Evolutionary conservation across 2,797 vertebrate genomes (phyloP).

Genomic region (Myiotriccus ornatus): DNA sequence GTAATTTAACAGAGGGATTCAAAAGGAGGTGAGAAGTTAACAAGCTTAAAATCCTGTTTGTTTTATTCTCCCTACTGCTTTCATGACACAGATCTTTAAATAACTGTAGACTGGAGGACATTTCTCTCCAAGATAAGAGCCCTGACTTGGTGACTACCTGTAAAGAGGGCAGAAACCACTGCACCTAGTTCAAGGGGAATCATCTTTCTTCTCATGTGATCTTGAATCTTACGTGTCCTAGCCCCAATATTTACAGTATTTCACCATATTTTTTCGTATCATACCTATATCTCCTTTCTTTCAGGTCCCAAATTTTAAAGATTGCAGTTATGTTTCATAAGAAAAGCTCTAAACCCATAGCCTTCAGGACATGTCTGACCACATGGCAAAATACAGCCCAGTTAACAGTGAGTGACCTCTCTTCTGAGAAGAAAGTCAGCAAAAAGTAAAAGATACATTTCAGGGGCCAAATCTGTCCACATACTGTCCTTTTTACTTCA

Average conservation of each 20-base stretch:
- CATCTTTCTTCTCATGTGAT: not conserved
- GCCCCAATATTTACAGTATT: not conserved
- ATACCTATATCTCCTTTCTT: not conserved
- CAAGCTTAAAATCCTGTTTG: not conserved
- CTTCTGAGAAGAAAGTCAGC: not conserved
- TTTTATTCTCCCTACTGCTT: not conserved
- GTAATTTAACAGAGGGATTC: not conserved
- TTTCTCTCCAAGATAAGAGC: not conserved
- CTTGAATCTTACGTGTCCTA: not conserved
- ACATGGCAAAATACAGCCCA: not conserved
- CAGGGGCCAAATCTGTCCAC: not conserved
- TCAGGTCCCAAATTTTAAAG: not conserved
- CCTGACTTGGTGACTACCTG: accelerated
- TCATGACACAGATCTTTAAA: not conserved
- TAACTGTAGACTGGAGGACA: not conserved
- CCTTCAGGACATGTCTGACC: not conserved
- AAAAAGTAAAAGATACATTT: not conserved
- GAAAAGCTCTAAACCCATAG: not conserved
- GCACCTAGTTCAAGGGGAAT: not conserved
- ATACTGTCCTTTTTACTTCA: not conserved
- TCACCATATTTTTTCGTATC: not conserved
- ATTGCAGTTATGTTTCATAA: not conserved
- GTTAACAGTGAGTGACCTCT: not conserved
- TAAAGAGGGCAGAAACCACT: not conserved
- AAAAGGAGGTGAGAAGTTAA: constrained; percentile 4